Base-by-base conservation (phyloP, 2,888 invertebrate genomes). In the Allolobophora icterica region DNA sequence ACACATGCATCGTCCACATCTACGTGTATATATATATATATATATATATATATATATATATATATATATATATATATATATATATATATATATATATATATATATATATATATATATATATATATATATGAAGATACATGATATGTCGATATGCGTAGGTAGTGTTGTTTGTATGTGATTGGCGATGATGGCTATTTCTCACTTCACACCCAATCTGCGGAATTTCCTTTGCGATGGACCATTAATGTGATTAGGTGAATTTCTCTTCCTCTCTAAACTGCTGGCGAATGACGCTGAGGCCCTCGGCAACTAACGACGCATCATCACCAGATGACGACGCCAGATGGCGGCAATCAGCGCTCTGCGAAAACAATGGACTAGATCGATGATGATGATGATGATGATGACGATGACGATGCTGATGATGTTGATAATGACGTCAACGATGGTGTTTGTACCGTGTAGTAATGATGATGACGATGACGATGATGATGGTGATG, bases 331-430 rank as follows among this genome's bases (percentile, higher is more conserved):
- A n/a, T n/a, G 30, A 71, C n/a, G 30, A 8, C 30, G 71, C 30
- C 13, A 71, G 30, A 71, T 71, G 71, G n/a, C 71, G 11, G 71
- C 71, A 71, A 30, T 71, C 71, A 5, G n/a, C n/a, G 30, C 87
- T 35, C 4, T 19, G 13, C 34, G 35, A 87, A 35, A 34, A 34
- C 38, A 87, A 24, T 33, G 5, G 34, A 34, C 4, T 15, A 34
- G 34, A 24, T 19, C 87, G 87, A 87, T 17, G 87, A 83, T 83
- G 83, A 83, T 83, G 87, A 87, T 17, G 87, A 83, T 83, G 83
- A 83, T 83, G 83, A 83, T 83, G 83, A 83, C 21, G 83, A 83
- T 21, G 83, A 83, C 21, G 83, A 83, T 24, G 83, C 1, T 15
- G 13, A 21, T 19, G 83, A 83, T 13, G 30, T 15, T 33, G 13